Evolutionary conservation across 1,140 invertebrate genomes (phyloP).

Genomic region (Calephelis virginiensis): DNA sequence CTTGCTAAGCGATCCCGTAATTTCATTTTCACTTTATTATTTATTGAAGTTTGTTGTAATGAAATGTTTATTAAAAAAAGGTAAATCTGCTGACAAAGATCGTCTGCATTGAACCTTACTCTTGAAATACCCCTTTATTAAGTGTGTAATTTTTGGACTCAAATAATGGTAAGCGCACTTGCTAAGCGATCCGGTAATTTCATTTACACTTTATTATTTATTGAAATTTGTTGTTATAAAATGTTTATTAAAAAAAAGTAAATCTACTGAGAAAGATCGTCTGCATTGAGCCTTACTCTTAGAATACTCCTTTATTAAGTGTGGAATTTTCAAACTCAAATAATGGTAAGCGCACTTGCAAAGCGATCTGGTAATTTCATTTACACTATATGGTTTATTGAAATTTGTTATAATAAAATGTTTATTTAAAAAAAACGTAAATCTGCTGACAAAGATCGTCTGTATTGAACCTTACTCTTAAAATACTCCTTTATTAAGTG

Average conservation of each 20-base stretch:
- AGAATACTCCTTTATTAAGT: conserved; percentile 69
- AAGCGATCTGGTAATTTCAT: conserved; percentile 56
- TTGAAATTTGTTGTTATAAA: too few relatives aligned
- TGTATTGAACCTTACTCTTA: conserved; percentile 18
- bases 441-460: neutral
- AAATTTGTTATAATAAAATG: too few relatives aligned
- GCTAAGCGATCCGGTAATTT: conserved; percentile 55
- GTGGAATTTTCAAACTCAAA: conserved; percentile 54
- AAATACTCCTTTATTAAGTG: conserved; percentile 64
- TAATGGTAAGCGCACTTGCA: conserved; percentile 53
- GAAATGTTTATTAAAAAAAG: too few relatives aligned
- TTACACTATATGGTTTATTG: conserved; percentile 46
- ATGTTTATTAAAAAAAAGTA: too few relatives aligned
- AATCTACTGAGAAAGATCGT: neutral
- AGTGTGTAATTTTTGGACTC: conserved; percentile 57
- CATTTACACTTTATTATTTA: conserved; percentile 51
- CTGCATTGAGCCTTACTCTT: neutral
- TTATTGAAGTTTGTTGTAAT: too few relatives aligned
- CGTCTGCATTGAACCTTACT: conserved; percentile 3
- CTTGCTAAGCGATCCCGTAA: conserved; percentile 51
- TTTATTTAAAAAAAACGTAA: neutral
- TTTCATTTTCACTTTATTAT: conserved; percentile 61
- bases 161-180: conserved; percentile 50
- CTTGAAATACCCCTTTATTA: conserved; percentile 60
- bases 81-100: neutral